A percentile compares a stretch with the other conserved stretches of the same genome.
These are phyloP conservation scores for Melanotaenia trifasciata DNA, from an alignment of 2,797 vertebrate species.

Conservation along the genomic window DNA sequence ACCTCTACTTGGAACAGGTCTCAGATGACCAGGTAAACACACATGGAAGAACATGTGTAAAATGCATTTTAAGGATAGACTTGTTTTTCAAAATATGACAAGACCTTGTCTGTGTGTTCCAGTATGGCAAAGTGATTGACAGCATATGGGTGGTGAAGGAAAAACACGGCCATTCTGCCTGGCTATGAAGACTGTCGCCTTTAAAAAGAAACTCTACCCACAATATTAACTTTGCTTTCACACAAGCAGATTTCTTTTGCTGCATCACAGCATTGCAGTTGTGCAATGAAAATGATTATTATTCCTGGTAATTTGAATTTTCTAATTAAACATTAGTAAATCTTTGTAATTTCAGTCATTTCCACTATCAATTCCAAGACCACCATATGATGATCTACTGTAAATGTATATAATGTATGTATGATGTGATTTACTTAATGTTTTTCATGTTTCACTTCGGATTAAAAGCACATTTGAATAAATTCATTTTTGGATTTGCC, in stretches of 20 bases:
- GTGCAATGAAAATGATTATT: slow-evolving; percentile 3
- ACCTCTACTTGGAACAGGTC: slow-evolving; percentile 90
- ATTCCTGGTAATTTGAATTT: background rate
- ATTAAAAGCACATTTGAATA: slow-evolving; percentile 40
- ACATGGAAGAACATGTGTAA: background rate
- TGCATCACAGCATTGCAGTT: slow-evolving; percentile 17
- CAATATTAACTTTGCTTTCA: slow-evolving; percentile 54
- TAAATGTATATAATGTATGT: slow-evolving; percentile 20
- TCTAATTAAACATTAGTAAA: background rate
- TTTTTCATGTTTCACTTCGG: slow-evolving; percentile 11
- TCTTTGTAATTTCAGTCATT: slow-evolving; percentile 7
- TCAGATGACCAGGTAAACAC: slow-evolving; percentile 90
- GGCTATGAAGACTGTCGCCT: slow-evolving; percentile 72
- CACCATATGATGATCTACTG: background rate
- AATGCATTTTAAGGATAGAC: background rate
- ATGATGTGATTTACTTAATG: background rate
- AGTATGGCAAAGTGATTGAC: slow-evolving; percentile 90
- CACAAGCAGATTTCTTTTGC: slow-evolving; percentile 32
- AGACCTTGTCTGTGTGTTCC: slow-evolving; percentile 60
- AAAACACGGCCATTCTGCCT: slow-evolving; percentile 76
- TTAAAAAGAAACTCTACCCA: slow-evolving; percentile 7
- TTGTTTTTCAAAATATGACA: slow-evolving; percentile 15
- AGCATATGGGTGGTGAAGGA: slow-evolving; percentile 89
- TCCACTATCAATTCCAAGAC: slow-evolving; percentile 5
- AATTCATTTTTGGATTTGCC: slow-evolving; percentile 19